phyloP scores from a whole-genome alignment of 2,888 invertebrate genomes.

The Galerucella nymphaeae region DNA sequence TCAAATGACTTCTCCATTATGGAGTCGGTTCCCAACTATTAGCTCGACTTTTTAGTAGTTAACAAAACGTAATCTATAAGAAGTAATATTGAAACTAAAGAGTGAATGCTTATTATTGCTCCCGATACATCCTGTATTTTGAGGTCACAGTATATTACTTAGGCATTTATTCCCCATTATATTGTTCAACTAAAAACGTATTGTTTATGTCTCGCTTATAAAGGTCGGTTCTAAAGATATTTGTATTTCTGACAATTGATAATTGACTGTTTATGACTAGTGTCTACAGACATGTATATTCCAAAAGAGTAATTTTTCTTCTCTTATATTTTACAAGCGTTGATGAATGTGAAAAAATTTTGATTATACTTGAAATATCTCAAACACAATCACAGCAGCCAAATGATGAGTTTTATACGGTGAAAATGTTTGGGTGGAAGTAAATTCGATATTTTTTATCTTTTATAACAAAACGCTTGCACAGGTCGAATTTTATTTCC shows the following conservation, averaged over 20 bases:
- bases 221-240: neutral
- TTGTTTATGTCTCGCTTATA: neutral
- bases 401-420: no score
- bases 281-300: constrained; percentile 3
- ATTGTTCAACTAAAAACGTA: neutral
- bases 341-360: neutral
- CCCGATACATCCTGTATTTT: neutral
- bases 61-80: no score
- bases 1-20: no score
- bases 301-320: neutral
- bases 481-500: no score
- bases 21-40: no score
- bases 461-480: no score
- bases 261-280: constrained; percentile 1
- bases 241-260: neutral
- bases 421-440: no score
- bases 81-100: no score
- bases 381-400: no score
- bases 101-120: no score
- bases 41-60: no score
- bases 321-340: neutral
- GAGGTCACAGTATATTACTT: neutral
- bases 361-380: neutral
- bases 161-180: neutral
- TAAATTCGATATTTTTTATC: no score